These are phyloP conservation scores for Dipodomys spectabilis DNA, from an alignment of 2,113 vertebrate genomes.

Conservation along the genomic window DNA sequence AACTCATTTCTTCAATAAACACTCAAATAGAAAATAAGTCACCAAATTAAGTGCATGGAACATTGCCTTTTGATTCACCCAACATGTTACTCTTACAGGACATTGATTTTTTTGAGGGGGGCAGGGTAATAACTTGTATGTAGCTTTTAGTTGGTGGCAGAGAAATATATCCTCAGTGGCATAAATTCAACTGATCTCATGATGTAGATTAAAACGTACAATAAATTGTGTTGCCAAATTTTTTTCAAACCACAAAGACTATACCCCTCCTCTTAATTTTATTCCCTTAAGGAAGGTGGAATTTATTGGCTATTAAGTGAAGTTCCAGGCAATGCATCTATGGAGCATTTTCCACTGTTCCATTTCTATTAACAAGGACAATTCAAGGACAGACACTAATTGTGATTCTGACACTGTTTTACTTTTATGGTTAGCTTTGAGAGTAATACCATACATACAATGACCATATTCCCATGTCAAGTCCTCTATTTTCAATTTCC, in stretches of 20 bases:
- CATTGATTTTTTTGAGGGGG: too few species aligned
- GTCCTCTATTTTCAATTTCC: constrained; percentile 82
- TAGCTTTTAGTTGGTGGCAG: not conserved
- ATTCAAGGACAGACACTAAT: constrained; percentile 85
- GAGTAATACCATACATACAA: constrained; percentile 75
- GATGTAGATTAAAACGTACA: not conserved
- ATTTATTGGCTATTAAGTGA: constrained; percentile 52
- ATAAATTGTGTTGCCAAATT: not conserved
- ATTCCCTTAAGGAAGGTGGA: not conserved
- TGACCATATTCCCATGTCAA: constrained; percentile 78
- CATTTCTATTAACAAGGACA: constrained; percentile 78
- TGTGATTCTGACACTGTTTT: constrained; percentile 85
- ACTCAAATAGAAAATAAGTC: not conserved
- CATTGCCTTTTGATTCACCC: not conserved
- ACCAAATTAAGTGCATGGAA: not conserved
- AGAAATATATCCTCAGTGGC: constrained; percentile 1
- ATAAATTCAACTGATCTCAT: not conserved
- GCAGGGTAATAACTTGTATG: too few species aligned
- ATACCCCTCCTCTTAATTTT: constrained; percentile 10
- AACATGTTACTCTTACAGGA: not conserved
- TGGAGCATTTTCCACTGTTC: constrained; percentile 59
- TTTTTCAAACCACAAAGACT: not conserved
- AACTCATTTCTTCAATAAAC: not conserved
- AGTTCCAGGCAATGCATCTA: constrained; percentile 5
- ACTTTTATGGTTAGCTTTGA: constrained; percentile 83